These are phyloP conservation scores for Mus minutoides DNA, from an alignment of 2,797 vertebrate species.

Conservation along the genomic window DNA sequence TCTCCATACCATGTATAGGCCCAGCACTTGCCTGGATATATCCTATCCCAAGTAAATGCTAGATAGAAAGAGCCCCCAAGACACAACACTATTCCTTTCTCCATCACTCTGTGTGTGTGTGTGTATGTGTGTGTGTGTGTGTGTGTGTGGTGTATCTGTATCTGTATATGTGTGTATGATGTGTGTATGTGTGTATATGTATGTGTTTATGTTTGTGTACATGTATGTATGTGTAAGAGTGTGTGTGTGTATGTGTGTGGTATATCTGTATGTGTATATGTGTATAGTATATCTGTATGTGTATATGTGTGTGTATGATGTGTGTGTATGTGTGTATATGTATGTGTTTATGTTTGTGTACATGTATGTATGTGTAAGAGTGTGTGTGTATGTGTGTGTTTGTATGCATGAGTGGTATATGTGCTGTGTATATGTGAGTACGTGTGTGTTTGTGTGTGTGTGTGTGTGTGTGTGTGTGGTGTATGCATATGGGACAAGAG, in stretches of 20 bases:
- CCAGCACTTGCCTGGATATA: not conserved
- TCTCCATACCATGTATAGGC: fast-evolving
- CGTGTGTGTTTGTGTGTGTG: no score
- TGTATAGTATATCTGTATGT: not conserved
- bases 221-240: no score
- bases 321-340: not conserved
- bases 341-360: not conserved
- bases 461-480: not conserved
- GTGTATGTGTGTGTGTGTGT: not conserved
- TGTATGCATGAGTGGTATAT: no score
- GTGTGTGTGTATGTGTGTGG: no score
- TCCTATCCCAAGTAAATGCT: not conserved
- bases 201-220: no score
- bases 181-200: not conserved
- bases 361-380: not conserved
- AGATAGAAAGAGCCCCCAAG: not conserved
- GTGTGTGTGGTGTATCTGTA: not conserved
- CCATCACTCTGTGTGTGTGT: not conserved
- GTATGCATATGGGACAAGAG: not conserved
- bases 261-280: not conserved
- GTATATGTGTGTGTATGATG: not conserved
- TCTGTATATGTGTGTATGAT: not conserved
- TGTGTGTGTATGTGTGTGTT: no score
- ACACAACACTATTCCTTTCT: not conserved
- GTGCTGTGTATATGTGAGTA: not conserved